phyloP scores from a whole-genome alignment of 2,888 invertebrate species.

The Buathra laborator region DNA sequence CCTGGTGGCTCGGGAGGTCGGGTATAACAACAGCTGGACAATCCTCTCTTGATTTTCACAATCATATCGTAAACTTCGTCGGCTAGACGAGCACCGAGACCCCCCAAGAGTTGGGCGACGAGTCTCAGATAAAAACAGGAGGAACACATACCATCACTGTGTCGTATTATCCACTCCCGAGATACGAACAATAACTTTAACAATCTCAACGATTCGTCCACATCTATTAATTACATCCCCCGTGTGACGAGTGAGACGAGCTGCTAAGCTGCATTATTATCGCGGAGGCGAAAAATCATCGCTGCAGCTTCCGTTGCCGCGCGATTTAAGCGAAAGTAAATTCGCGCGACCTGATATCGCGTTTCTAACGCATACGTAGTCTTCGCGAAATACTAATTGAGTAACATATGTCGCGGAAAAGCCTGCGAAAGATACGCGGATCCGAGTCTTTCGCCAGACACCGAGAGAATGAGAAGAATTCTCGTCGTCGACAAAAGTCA shows the following conservation, averaged over 20 bases:
- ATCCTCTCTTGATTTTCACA: conserved; percentile 80
- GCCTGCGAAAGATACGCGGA: conserved; percentile 20
- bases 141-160: conserved; percentile 81
- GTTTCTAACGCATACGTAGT: neutral
- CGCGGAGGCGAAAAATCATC: conserved; percentile 44
- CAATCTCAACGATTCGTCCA: conserved; percentile 5
- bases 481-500: conserved; percentile 27
- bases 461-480: conserved; percentile 50
- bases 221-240: conserved; percentile 1
- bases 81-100: conserved; percentile 78
- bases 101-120: conserved; percentile 79
- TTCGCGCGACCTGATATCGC: conserved; percentile 8
- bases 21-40: conserved; percentile 77
- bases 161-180: conserved; percentile 50
- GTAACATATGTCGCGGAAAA: conserved; percentile 6
- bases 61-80: conserved; percentile 82
- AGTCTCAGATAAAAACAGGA: conserved; percentile 82
- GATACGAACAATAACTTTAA: conserved; percentile 15
- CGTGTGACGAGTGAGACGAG: neutral
- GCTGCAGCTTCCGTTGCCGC: neutral
- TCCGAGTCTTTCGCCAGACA: conserved; percentile 41
- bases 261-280: conserved; percentile 19
- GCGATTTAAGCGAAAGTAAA: conserved; percentile 8
- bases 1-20: conserved; percentile 79
- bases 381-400: neutral